A percentile compares a stretch with the other conserved stretches of the same genome.
phyloP scores from a whole-genome alignment of 2,797 vertebrate species.

The Craterocephalus amniculus region DNA sequence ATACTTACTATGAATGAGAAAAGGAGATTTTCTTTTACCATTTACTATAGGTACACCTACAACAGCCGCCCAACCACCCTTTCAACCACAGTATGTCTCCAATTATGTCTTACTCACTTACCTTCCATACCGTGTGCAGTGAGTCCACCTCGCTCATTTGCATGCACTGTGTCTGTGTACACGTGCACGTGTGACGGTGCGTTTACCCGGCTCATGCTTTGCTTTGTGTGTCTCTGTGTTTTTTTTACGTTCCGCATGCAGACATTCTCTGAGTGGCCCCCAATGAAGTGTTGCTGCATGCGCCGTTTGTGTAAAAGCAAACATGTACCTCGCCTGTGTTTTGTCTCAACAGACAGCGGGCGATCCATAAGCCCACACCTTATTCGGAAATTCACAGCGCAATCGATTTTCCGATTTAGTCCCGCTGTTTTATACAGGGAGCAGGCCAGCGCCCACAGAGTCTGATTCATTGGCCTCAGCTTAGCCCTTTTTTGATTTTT shows the following conservation, averaged over 20 bases:
- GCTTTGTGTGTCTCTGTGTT: constrained; percentile 5
- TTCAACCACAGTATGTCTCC: constrained; percentile 77
- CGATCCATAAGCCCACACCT: constrained; percentile 20
- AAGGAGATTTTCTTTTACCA: constrained; percentile 64
- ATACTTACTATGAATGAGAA: constrained; percentile 56
- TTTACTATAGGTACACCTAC: constrained; percentile 76
- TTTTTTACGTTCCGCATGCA: constrained; percentile 45
- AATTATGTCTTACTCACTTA: constrained; percentile 70
- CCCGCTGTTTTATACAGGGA: constrained; percentile 3
- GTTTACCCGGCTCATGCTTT: constrained; percentile 5
- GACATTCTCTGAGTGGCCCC: constrained; percentile 10
- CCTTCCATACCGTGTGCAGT: constrained; percentile 46
- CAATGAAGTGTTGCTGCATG: constrained; percentile 19
- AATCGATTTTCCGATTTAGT: constrained; percentile 28
- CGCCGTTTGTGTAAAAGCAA: constrained; percentile 2
- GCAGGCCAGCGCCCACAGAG: constrained; percentile 31
- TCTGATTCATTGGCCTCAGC: constrained; percentile 41
- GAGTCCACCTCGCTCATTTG: constrained; percentile 41
- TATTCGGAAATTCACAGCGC: constrained; percentile 21
- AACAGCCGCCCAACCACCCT: constrained; percentile 75
- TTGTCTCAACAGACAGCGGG: constrained; percentile 20
- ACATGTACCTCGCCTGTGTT: background rate
- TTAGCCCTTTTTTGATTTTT: constrained; percentile 40
- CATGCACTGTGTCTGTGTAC: constrained; percentile 28
- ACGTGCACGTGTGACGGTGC: constrained; percentile 21